Base-by-base conservation (phyloP, 2,113 vertebrate genomes). In the Rallus limicola region DNA sequence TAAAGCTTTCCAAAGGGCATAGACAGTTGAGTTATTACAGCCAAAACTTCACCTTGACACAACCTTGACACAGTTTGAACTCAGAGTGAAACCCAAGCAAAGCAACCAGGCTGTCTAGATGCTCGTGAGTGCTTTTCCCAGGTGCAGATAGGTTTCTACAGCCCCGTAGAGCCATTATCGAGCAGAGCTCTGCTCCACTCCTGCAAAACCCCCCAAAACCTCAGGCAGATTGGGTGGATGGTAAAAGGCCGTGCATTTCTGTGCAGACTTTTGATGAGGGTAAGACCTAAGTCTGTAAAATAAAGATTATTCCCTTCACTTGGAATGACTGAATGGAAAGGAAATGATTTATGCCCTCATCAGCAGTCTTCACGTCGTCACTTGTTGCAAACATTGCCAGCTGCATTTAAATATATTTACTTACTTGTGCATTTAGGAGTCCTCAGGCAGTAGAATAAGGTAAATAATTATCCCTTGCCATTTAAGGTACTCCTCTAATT, bases 401-500 rank as follows among this genome's bases (percentile, higher is more conserved):
- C 40, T 89, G 48, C 63, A 89, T 94, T 93, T 90, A 78, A 95
- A 94, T 19, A 17, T 75, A 92, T 90, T 98, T 97, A 77, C 63
- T 92, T 42, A 36, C 34, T 82, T 70, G 48, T n/a, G 68, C 38
- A 92, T 88, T 94, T 95, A 88, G 71, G 34, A 83, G 62, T 78
- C 72, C 94, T 97, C 56, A 62, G 85, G 91, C 92, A 82, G 70
- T 71, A 80, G 48, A 96, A 95, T 68, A 95, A 86, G 70, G 78
- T 86, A 96, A 96, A 97, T 97, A 93, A 68, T 94, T 86, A 85
- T 94, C 68, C 90, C 71, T 74, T 97, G 87, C 68, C 82, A 89
- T 69, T 96, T 94, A 96, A 91, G 83, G 72, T 93, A 95, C 92
- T 97, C 40, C 52, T 76, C 84, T 97, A 97, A 98, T 97, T 97